These are phyloP conservation scores for Drosophila falleni DNA, from an alignment of 2,888 invertebrate species.

Conservation along the genomic window DNA sequence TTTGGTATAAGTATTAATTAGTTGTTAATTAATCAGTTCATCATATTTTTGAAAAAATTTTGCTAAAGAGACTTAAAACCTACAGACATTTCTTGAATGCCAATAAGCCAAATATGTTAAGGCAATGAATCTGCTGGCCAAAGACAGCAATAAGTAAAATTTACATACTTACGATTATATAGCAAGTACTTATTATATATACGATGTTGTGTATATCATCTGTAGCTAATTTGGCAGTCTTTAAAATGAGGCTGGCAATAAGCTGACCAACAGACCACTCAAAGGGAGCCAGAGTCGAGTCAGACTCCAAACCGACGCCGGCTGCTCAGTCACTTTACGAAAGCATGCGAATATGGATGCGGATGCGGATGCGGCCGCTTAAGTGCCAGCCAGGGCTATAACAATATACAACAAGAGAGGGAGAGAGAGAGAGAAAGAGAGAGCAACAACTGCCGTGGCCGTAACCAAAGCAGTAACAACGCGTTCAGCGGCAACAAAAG, in stretches of 20 bases:
- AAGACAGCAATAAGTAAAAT: conserved; percentile 20
- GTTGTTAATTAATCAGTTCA: too few species aligned
- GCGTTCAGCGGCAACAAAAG: conserved; percentile 65
- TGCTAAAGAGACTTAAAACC: not conserved
- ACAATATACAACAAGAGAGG: conserved; percentile 69
- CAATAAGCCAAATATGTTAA: conserved; percentile 35
- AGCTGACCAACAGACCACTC: conserved; percentile 40
- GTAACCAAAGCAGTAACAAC: conserved; percentile 45
- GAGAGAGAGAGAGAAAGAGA: too few species aligned
- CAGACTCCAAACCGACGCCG: conserved; percentile 40
- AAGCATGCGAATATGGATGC: conserved; percentile 30
- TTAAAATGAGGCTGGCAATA: conserved; percentile 41
- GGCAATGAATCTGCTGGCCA: conserved; percentile 45
- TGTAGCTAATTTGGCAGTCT: conserved; percentile 70
- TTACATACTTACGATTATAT: conserved; percentile 28
- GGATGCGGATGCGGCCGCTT: conserved; percentile 76
- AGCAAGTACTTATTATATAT: conserved; percentile 6
- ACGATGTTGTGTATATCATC: conserved; percentile 26
- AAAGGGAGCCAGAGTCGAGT: conserved; percentile 17
- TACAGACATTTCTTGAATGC: conserved; percentile 1
- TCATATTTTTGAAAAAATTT: too few species aligned
- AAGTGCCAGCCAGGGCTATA: conserved; percentile 79
- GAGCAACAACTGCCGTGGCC: conserved; percentile 34
- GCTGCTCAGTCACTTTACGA: conserved; percentile 50
- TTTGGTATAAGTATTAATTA: not conserved